Base-by-base conservation (phyloP, 2,113 vertebrate genomes). In the Pao palembangensis region DNA sequence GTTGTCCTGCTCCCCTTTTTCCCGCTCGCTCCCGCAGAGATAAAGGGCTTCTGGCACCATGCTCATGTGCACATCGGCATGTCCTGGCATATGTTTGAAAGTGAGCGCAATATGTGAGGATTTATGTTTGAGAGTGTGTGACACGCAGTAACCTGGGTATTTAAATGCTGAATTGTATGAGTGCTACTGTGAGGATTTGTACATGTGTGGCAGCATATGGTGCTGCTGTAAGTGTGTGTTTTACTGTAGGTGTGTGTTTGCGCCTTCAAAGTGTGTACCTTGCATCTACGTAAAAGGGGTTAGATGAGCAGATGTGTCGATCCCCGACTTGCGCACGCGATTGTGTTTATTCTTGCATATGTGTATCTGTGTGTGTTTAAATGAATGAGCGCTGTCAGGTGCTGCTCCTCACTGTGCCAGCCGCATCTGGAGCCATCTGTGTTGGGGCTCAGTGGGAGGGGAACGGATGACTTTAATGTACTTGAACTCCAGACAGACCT, bases 371-470 rank as follows among this genome's bases (percentile, higher is more conserved):
- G 68, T 67, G 72, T 62, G 73, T 76, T 64, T 73, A 71, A 73
- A 73, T 84, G 82, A 86, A 81, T 62, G 81, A 85, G 76, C 62
- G 62, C 80, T 87, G 85, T 89, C 87, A 91, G 85, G 87, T 89
- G 88, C 80, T 84, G 79, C 75, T 78, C 78, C 78, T 68, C 76
- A 81, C 86, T 85, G 85, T 82, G 86, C 87, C 85, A 88, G 84
- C 76, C 90, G 85, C 86, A 88, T 86, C 85, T 86, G 85, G 84
- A 90, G 83, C 85, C 87, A 89, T 90, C 87, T 91, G 89, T 87
- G 87, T 75, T 74, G 79, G 70, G 76, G 82, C 82, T 83, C 77
- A 71, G 84, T 69, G 80, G 88, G 87, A 69, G 77, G 69, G 59
- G 69, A 72, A 75, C 64, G 75, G 86, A 78, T 84, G 86, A 86